These are phyloP conservation scores for Plutomurus gul DNA, from an alignment of 1,140 invertebrate species.

Conservation along the genomic window DNA sequence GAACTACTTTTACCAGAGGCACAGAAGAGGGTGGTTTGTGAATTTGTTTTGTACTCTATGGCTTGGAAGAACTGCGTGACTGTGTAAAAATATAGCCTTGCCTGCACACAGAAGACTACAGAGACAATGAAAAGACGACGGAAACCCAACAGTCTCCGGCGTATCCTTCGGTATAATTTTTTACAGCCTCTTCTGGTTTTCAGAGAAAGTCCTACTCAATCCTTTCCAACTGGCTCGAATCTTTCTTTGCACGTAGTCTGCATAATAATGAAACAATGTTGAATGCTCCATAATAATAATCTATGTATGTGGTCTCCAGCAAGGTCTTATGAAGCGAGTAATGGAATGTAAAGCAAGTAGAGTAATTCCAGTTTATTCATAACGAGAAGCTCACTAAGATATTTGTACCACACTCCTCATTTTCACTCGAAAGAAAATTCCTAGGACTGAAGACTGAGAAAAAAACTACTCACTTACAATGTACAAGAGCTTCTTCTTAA, in stretches of 20 bases:
- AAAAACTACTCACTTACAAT: background rate
- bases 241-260: slow-evolving; percentile 13
- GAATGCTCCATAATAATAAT: slow-evolving; percentile 28
- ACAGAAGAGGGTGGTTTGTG: background rate
- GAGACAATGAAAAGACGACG: background rate
- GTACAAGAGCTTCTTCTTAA: background rate
- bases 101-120: background rate
- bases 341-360: slow-evolving; percentile 22
- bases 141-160: background rate
- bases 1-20: too few species aligned
- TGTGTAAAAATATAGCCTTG: background rate
- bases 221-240: background rate
- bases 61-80: background rate
- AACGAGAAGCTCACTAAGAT: background rate
- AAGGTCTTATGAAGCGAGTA: background rate
- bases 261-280: slow-evolving; percentile 23
- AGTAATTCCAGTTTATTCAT: background rate
- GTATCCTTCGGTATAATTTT: background rate
- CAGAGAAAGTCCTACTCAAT: slow-evolving; percentile 16
- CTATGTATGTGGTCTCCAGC: slow-evolving; percentile 12
- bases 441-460: background rate
- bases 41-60: background rate
- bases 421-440: too few species aligned
- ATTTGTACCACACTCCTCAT: too few species aligned
- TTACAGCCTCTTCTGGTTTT: too few species aligned